Evolutionary conservation across 2,888 invertebrate species (phyloP).

Genomic region (Leptinotarsa tumamoca): DNA sequence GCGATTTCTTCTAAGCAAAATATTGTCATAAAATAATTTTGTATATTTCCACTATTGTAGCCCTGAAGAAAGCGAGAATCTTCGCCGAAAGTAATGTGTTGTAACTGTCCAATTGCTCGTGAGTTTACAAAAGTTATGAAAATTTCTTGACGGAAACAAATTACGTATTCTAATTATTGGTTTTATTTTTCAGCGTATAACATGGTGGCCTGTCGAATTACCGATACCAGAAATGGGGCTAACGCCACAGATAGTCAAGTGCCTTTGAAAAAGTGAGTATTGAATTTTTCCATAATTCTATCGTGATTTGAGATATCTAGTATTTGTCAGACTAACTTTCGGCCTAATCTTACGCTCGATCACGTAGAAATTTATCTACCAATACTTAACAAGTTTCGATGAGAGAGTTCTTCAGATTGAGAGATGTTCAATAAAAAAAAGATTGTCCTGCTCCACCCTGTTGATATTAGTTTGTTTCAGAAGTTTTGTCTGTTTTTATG

Average conservation of each 20-base stretch:
- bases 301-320: conserved; percentile 4
- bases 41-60: conserved; percentile 5
- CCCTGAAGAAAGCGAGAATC: conserved; percentile 5
- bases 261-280: conserved; percentile 97
- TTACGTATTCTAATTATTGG: background rate
- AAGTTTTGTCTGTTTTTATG: no score
- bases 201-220: conserved; percentile 97
- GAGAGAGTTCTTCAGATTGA: background rate
- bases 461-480: no score
- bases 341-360: background rate
- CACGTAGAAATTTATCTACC: background rate
- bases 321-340: conserved; percentile 46
- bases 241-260: conserved; percentile 90
- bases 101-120: conserved; percentile 2
- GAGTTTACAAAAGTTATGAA: background rate
- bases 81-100: conserved; percentile 4
- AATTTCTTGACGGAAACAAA: background rate
- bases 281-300: conserved; percentile 2
- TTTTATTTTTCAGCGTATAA: conserved; percentile 88
- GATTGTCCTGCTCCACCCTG: background rate
- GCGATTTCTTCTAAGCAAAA: background rate
- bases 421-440: no score
- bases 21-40: background rate
- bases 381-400: background rate
- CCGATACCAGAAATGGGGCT: conserved; percentile 90